Base-by-base conservation (phyloP, 1,140 invertebrate species). In the Anadara kagoshimensis region DNA sequence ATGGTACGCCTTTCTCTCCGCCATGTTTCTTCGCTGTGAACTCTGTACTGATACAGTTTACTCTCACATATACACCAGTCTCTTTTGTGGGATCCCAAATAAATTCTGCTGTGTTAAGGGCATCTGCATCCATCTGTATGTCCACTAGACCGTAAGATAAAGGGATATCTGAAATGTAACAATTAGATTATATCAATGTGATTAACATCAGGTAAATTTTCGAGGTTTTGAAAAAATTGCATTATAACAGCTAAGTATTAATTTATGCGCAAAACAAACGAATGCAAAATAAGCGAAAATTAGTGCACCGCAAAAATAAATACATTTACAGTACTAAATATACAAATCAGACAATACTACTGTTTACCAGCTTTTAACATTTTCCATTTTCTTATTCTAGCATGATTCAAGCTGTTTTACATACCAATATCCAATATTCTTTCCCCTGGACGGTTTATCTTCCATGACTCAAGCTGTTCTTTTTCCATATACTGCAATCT, bases 21-120 rank as follows among this genome's bases (percentile, higher is more conserved):
- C 97, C 97, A 89, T 99, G 97, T 87, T 98, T 98, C 86, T 98
- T 98, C 0, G 96, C 95, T 1, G 97, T 98, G 87, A 99, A 99
- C 90, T 98, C 97, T 4, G 97, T 98, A 74, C 96, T 98, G 72
- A 98, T 98, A 87, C 96, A 98, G 89, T 99, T 97, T 3, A 98
- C 83, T 22, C 82, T 81, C 0, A 89, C 78, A 67, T 86, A 89
- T 88, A 97, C 94, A 26, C 96, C 96, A 76, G 97, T 95, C 91
- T 98, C 97, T 86, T 98, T 98, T 1, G 95, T 95, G 0, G 97
- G 96, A 90, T 98, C 97, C 97, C 97, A 99, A 76, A 94, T 93
- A 80, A 98, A 96, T 83, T 97, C 94, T 22, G 95, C 92, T 12
- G 93, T 92, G 89, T 98, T 98, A 43, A 96, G 90, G n/a, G 91